Evolutionary conservation across 64 coral and sea anemone genomes (phyloP), one percentile per base, ranked within the genome.

Genomic region (Actinia tenebrosa): DNA sequence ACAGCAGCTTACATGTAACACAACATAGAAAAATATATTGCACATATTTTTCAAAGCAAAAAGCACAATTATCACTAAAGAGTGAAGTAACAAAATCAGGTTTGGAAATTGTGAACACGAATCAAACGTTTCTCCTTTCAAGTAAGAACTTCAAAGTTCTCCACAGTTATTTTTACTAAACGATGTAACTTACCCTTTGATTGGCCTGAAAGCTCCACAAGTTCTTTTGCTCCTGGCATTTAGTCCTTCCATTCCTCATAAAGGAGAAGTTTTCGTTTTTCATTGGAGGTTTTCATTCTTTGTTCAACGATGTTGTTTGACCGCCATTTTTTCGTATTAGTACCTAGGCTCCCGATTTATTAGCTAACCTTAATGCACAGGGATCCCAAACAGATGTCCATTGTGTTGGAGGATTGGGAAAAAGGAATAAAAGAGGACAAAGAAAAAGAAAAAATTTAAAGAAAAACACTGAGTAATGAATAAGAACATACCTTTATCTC

Each of bases 261-360:
- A 6, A 3, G 63, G 63, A 20, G 7, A 20, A n/a, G n/a, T 66
- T 66, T 66, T 66, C 19, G 7, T 66, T 66, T 23, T 66, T n/a
- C n/a, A 13, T 20, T 64, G 61, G 61, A 17, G 61, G 20, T 66
- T 66, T 66, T 66, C 63, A 66, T 66, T 66, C n/a, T 66, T 23
- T 66, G 56, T 23, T 66, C 63, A 25, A 61, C 15, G 60, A 61
- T 16, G 63, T 9, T 17, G 61, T 66, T 66, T 66, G 63, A 10
- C 63, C 63, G 63, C 63, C 63, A 66, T 66, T 66, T 66, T 61
- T 66, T 66, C n/a, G 63, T 66, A 66, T 14, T 66, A 66, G 63
- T 66, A 66, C 63, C 20, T 20, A 66, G 0, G 63, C 63, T 66
- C 63, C 7, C 6, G 60, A 16, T 5, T 15, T 37, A 37, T 37